Evolutionary conservation across 2,113 vertebrate genomes (phyloP).

Genomic region (Mirounga angustirostris): DNA sequence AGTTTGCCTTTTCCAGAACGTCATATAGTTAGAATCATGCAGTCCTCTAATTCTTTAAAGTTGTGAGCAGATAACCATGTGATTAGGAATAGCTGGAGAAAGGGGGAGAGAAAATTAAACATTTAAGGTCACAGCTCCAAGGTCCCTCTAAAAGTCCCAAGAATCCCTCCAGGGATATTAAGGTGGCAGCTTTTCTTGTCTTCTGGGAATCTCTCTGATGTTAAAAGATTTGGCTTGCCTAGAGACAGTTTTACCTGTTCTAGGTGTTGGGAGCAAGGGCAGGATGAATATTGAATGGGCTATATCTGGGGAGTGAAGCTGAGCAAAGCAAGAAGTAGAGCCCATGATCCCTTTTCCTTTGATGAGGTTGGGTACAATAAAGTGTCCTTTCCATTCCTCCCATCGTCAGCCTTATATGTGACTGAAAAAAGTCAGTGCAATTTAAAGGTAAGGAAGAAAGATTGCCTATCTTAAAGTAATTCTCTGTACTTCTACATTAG

Average conservation of each 20-base stretch:
- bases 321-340: slow-evolving; percentile 10
- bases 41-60: slow-evolving; percentile 24
- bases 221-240: slow-evolving; percentile 24
- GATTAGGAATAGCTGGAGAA: not conserved
- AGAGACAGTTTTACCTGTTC: not conserved
- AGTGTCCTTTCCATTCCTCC: not conserved
- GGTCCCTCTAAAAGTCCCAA: not conserved
- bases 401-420: not conserved
- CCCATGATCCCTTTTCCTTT: slow-evolving; percentile 16
- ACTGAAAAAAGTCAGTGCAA: slow-evolving; percentile 18
- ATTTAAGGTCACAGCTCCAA: slow-evolving; percentile 7
- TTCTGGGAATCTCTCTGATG: not conserved
- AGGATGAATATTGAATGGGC: not conserved
- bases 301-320: not conserved
- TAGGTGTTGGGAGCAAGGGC: slow-evolving; percentile 2
- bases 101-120: not conserved
- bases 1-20: not conserved
- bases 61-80: slow-evolving; percentile 9
- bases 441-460: slow-evolving; percentile 35
- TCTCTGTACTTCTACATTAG: not conserved
- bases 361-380: not conserved
- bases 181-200: not conserved
- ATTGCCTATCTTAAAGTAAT: slow-evolving; percentile 10
- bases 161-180: slow-evolving; percentile 33
- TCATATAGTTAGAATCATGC: not conserved